phyloP scores from a whole-genome alignment of 2,113 vertebrate species.

The Onychostruthus taczanowskii region DNA sequence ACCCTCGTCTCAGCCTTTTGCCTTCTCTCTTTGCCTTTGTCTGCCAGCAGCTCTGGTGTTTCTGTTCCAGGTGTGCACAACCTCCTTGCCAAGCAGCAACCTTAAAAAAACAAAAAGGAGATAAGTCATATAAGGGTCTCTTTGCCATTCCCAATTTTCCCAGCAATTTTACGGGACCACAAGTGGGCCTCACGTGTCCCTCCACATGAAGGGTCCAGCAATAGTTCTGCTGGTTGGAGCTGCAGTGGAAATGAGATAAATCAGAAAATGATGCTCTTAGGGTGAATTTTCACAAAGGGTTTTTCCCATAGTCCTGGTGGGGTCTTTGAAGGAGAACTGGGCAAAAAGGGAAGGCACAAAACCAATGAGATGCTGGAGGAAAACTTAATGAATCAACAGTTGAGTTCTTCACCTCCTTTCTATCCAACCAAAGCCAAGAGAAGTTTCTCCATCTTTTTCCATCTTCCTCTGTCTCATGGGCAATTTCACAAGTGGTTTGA shows the following conservation, averaged over 20 bases:
- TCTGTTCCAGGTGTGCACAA: background rate
- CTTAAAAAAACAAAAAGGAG: background rate
- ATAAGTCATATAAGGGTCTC: background rate
- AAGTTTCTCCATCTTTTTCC: background rate
- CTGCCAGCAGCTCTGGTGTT: background rate
- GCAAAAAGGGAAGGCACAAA: background rate
- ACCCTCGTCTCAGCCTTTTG: background rate
- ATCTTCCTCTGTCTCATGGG: background rate
- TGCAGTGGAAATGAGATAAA: background rate
- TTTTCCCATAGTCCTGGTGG: background rate
- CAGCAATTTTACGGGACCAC: background rate
- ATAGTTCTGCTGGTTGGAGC: background rate
- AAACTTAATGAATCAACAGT: background rate
- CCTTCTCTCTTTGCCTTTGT: background rate
- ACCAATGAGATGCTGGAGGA: background rate
- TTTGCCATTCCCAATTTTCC: background rate
- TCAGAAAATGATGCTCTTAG: background rate
- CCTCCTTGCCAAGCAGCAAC: background rate
- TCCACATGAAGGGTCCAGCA: accelerated
- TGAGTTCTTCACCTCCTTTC: background rate
- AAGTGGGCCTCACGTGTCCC: background rate
- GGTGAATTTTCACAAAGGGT: background rate
- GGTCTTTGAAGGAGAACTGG: background rate
- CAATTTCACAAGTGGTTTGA: background rate
- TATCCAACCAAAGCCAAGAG: background rate